Evolutionary conservation across 2,113 vertebrate genomes (phyloP), one percentile per base, ranked within the genome.

Genomic region (Oreochromis aureus): DNA sequence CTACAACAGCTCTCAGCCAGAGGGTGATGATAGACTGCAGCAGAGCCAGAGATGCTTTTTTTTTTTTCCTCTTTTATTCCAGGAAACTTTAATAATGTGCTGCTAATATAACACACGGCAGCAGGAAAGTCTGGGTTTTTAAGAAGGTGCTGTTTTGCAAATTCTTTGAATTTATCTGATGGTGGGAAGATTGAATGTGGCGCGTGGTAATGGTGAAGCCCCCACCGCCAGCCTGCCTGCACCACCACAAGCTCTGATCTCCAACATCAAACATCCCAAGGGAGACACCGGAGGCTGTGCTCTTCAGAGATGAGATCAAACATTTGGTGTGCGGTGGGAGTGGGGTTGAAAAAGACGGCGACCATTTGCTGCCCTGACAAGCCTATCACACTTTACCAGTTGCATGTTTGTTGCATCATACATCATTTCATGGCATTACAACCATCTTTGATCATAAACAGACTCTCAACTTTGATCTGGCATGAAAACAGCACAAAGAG

Each of bases 91-190:
- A 84, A 89, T 91, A 90, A 81, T 76, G 1, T 7, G 71, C 85
- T 59, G 53, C 80, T 89, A 86, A 93, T 90, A 86, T 82, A 78
- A 86, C 90, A 86, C 48, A 84, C 18, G 84, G 19, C 91, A 87
- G 84, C 48, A 18, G 69, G 81, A 80, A 91, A 63, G 46, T 85
- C 59, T 59, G 66, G 66, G 69, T 84, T 88, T 90, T 87, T 46
- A 48, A 80, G 63, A 86, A 89, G 82, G 88, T 86, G 91, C 73
- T 82, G 73, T 91, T 93, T 87, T 16, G 11, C 48, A 39, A 46
- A 85, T 61, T 84, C 91, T 94, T 95, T 96, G 92, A 96, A 95
- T 92, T 89, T 63, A 88, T 93, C 91, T 90, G 90, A 91, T 93
- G 86, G 30, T 30, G 78, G 87, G 87, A 86, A 83, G 89, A 94